These are phyloP conservation scores for Malthinus seriepunctatus DNA, from an alignment of 2,888 invertebrate species.

Conservation along the genomic window DNA sequence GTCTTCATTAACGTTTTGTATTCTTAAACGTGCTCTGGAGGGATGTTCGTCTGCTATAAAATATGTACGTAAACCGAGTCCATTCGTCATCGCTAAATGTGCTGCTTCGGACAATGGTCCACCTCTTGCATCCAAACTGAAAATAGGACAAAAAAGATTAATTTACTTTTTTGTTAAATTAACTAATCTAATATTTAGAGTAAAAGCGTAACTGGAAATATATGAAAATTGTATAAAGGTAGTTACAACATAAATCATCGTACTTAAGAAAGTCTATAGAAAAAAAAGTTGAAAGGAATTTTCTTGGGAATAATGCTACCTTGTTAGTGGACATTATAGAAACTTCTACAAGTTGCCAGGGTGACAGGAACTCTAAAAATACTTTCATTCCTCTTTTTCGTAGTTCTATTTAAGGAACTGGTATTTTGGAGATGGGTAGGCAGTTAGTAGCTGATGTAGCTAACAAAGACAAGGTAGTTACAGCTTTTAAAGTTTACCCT, in stretches of 20 bases:
- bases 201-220: not conserved
- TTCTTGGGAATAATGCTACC: slow-evolving; percentile 31
- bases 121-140: slow-evolving; percentile 77
- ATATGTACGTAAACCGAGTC: slow-evolving; percentile 74
- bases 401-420: slow-evolving; percentile 22
- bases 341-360: slow-evolving; percentile 28
- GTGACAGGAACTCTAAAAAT: slow-evolving; percentile 29
- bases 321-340: slow-evolving; percentile 35
- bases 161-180: not conserved
- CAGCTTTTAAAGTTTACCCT: slow-evolving; percentile 14
- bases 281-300: slow-evolving; percentile 20
- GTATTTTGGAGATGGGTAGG: slow-evolving; percentile 22
- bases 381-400: slow-evolving; percentile 27
- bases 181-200: not conserved
- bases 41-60: slow-evolving; percentile 74
- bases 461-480: slow-evolving; percentile 19
- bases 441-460: slow-evolving; percentile 22
- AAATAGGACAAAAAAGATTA: slow-evolving; percentile 38
- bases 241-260: not conserved
- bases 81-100: slow-evolving; percentile 79
- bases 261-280: slow-evolving; percentile 13
- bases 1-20: slow-evolving; percentile 69
- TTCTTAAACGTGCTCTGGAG: slow-evolving; percentile 73
- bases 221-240: not conserved
- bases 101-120: slow-evolving; percentile 67